Evolutionary conservation across 1,140 invertebrate species (phyloP), one percentile per base, ranked within the genome.

Genomic region (Papilio dardanus): DNA sequence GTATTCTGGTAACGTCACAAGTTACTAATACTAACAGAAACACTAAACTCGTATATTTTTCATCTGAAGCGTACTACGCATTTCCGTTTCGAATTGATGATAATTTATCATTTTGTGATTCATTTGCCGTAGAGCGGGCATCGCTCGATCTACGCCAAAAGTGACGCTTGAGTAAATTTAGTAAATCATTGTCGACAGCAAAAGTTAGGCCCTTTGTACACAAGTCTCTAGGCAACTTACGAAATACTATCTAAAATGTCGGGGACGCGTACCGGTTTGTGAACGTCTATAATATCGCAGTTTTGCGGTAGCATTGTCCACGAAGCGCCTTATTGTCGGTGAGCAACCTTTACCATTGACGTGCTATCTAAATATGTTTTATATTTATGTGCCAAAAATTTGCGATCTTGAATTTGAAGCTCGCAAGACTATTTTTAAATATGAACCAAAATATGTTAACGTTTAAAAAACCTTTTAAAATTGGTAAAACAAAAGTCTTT

Each of bases 11-110:
- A 8, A 54, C 50, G 50, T 54, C 21, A 24, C 19, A 8, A 4
- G 8, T 24, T 46, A 46, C 42, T 46, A 54, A 24, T 24, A 8
- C 21, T 54, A 54, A 54, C 50, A 54, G 19, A 12, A 62, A 62
- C 14, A 24, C 54, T 62, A 28, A 54, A 30, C 24, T 28, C 24
- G 42, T 62, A 62, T 62, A 62, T 62, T 62, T 62, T 62, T 28
- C 21, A 62, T 62, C 24, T 28, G 54, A 62, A 62, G 24, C 54
- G 54, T 62, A 28, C 30, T 62, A 62, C 54, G 54, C 54, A 62
- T 62, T 62, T 62, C 54, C 54, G 54, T 30, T 62, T 62, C 54
- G 54, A 62, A 28, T 62, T 62, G 54, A 21, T 62, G 54, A 62
- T 62, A 28, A 62, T 62, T 62, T 62, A 62, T 62, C 54, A 62